Conservation (phyloP, 2,888 invertebrate species). For the Agrotis clavis region DNA sequence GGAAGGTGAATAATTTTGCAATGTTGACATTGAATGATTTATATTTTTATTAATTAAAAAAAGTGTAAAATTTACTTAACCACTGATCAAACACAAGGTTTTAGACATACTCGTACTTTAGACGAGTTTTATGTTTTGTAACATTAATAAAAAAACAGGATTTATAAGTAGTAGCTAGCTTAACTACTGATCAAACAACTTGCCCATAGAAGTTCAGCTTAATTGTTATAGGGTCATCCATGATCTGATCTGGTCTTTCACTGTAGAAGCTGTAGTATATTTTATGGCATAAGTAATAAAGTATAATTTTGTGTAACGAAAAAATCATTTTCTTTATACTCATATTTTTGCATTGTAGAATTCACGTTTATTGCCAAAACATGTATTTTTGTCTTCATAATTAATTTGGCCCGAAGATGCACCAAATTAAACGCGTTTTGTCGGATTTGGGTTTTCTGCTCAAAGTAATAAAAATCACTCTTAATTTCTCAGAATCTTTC, state of each 20-base stretch:
- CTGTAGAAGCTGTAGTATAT: not conserved
- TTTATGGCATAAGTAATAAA: not conserved
- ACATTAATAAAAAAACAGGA: too few species aligned
- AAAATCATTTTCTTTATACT: not conserved
- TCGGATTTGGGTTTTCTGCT: constrained; percentile 2
- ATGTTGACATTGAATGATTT: not conserved
- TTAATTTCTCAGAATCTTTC: constrained; percentile 75
- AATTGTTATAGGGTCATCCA: too few species aligned
- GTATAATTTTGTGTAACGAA: not conserved
- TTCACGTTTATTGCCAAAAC: not conserved
- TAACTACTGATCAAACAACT: too few species aligned
- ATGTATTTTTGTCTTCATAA: not conserved
- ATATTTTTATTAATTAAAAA: too few species aligned
- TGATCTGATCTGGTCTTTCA: too few species aligned
- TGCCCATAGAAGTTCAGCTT: too few species aligned
- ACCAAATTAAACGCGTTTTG: not conserved
- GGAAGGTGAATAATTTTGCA: constrained; percentile 24
- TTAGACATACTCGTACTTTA: too few species aligned
- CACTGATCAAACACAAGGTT: too few species aligned
- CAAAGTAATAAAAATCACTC: constrained; percentile 63
- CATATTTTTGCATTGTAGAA: not conserved
- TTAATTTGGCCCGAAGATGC: not conserved
- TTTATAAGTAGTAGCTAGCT: too few species aligned
- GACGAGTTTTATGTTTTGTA: too few species aligned
- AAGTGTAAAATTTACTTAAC: too few species aligned